Percentiles rank a stretch among this genome's conserved stretches.
phyloP scores from a whole-genome alignment of 2,797 vertebrate species.

The Gallinago solitaria region DNA sequence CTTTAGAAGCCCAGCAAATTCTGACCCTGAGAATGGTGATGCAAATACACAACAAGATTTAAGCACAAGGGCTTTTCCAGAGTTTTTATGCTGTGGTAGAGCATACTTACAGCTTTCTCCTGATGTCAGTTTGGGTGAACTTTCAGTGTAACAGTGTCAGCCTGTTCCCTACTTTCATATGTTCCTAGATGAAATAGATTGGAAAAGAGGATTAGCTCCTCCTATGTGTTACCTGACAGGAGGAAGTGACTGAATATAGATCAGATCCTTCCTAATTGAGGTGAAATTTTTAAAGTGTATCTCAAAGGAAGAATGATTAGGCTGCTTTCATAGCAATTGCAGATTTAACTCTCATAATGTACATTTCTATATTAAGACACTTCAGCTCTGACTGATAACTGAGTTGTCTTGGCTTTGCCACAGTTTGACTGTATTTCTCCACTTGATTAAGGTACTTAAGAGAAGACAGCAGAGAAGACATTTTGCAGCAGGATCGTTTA shows the following conservation, averaged over 20 bases:
- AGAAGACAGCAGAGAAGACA: background rate
- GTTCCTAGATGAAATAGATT: background rate
- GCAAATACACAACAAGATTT: background rate
- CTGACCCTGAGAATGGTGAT: background rate
- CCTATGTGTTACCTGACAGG: background rate
- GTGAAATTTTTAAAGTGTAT: background rate
- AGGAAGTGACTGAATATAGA: background rate
- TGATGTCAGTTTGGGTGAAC: background rate
- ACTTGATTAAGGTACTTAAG: background rate
- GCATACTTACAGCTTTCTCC: background rate
- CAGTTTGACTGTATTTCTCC: background rate
- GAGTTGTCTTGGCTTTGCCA: background rate
- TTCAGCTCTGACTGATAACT: background rate
- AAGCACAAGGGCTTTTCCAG: background rate
- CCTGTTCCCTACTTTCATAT: background rate
- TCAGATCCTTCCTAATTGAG: background rate
- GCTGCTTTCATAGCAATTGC: background rate
- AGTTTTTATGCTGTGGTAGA: background rate
- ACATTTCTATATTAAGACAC: background rate
- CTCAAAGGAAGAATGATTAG: background rate
- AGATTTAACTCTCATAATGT: background rate
- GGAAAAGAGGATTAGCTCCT: background rate
- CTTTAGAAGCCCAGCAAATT: background rate
- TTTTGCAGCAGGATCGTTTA: background rate
- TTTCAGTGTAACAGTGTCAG: background rate